phyloP scores from a whole-genome alignment of 2,797 vertebrate genomes.

The Hozukius guyotensis region DNA sequence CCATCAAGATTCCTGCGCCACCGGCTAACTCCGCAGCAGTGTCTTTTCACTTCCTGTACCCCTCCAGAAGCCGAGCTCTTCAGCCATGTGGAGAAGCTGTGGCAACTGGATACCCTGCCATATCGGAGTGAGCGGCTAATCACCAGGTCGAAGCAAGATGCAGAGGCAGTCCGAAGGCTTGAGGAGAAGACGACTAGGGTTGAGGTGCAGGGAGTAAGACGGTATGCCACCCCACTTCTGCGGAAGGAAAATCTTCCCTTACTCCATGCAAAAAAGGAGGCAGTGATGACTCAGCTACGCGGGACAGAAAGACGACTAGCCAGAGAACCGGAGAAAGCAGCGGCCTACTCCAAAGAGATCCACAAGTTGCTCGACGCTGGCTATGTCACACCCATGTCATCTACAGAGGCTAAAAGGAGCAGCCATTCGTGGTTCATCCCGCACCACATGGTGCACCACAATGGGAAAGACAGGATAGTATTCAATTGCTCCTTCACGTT shows the following conservation, averaged over 20 bases:
- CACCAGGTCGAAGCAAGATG: background rate
- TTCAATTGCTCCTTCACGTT: no score
- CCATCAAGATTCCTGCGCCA: background rate
- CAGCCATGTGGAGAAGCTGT: background rate
- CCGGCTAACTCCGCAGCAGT: background rate
- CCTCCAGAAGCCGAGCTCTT: conserved; percentile 4
- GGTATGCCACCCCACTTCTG: conserved; percentile 16
- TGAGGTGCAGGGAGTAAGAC: background rate
- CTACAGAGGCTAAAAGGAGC: background rate
- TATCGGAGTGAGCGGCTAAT: background rate
- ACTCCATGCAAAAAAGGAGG: background rate
- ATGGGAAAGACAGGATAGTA: no score
- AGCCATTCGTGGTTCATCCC: background rate
- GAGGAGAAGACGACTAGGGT: conserved; percentile 11
- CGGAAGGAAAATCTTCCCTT: background rate
- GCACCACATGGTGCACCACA: no score
- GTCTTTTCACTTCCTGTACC: background rate
- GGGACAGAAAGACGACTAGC: conserved; percentile 11
- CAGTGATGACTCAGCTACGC: conserved; percentile 3
- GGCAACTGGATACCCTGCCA: conserved; percentile 7
- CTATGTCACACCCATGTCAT: background rate
- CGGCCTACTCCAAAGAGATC: conserved; percentile 4
- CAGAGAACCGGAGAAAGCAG: background rate
- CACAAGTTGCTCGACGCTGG: conserved; percentile 9
- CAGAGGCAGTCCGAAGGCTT: background rate